phyloP scores from a whole-genome alignment of 2,797 vertebrate species.

The Danio choprae region DNA sequence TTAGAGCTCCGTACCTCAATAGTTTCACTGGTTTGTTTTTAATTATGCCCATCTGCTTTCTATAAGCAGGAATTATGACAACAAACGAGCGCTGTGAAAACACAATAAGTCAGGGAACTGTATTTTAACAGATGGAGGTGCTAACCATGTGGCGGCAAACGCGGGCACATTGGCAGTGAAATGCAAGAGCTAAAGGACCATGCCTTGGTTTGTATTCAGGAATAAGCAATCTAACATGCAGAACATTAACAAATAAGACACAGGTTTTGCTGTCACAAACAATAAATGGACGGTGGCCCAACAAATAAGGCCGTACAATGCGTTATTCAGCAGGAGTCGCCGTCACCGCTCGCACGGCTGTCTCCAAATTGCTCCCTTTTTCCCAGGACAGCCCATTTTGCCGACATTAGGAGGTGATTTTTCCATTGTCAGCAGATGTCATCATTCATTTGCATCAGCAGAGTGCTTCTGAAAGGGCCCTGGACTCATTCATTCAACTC shows the following conservation, averaged over 20 bases:
- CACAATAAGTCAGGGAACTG: conserved; percentile 52
- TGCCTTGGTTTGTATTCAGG: conserved; percentile 26
- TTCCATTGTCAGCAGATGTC: conserved; percentile 78
- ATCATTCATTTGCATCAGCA: conserved; percentile 74
- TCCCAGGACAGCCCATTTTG: conserved; percentile 73
- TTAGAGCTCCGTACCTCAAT: conserved; percentile 55
- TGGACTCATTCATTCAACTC: conserved; percentile 56
- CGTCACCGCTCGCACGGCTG: conserved; percentile 54
- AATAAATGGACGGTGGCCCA: conserved; percentile 60
- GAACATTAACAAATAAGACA: conserved; percentile 29
- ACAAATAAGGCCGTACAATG: conserved; percentile 32
- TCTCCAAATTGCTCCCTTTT: conserved; percentile 62
- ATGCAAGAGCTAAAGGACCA: conserved; percentile 22
- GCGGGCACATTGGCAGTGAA: conserved; percentile 45
- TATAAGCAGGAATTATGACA: conserved; percentile 61
- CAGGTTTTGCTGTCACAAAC: conserved; percentile 53
- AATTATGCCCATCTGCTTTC: conserved; percentile 74
- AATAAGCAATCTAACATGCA: conserved; percentile 42
- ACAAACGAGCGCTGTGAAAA: conserved; percentile 60
- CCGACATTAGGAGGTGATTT: conserved; percentile 70
- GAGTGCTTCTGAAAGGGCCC: conserved; percentile 70
- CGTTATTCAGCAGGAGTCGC: conserved; percentile 47
- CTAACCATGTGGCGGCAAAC: conserved; percentile 56
- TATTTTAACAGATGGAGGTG: conserved; percentile 75
- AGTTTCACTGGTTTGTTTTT: conserved; percentile 70